Conservation (phyloP, 2,797 vertebrate species). For the Catostomus latipinnis region DNA sequence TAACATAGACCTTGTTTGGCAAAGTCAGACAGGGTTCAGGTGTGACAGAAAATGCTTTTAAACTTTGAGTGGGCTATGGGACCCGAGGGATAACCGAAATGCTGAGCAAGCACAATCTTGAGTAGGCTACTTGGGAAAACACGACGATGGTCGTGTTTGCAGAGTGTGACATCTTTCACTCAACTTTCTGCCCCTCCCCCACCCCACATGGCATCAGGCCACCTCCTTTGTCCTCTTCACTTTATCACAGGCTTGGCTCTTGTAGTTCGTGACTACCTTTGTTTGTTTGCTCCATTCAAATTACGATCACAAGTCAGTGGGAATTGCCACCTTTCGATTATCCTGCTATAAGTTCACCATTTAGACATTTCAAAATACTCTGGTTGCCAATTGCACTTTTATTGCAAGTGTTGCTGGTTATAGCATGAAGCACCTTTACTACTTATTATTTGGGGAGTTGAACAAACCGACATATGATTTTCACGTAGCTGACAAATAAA, state of each 20-base stretch:
- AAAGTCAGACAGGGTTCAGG: constrained; percentile 85
- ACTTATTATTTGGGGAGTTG: too few species aligned
- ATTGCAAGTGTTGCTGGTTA: too few species aligned
- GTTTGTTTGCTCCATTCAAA: constrained; percentile 2
- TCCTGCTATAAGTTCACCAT: neutral
- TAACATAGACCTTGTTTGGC: constrained; percentile 91
- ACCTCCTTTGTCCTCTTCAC: constrained; percentile 44
- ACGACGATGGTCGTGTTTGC: constrained; percentile 68
- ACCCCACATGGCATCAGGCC: constrained; percentile 36
- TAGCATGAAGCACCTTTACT: too few species aligned
- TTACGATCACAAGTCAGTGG: neutral
- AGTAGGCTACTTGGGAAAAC: neutral
- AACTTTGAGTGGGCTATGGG: constrained; percentile 69
- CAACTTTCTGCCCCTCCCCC: constrained; percentile 59
- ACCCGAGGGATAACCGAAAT: constrained; percentile 42
- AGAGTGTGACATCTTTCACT: constrained; percentile 67
- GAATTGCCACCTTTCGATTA: neutral
- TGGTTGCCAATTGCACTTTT: too few species aligned
- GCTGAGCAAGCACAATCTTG: constrained; percentile 4
- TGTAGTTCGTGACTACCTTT: constrained; percentile 10
- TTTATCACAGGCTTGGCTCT: constrained; percentile 14
- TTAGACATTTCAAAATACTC: neutral
- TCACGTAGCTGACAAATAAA: too few species aligned
- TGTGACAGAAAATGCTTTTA: constrained; percentile 84
- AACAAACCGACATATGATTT: too few species aligned